phyloP scores from a whole-genome alignment of 2,888 invertebrate species.

The Drosophila anomelani region DNA sequence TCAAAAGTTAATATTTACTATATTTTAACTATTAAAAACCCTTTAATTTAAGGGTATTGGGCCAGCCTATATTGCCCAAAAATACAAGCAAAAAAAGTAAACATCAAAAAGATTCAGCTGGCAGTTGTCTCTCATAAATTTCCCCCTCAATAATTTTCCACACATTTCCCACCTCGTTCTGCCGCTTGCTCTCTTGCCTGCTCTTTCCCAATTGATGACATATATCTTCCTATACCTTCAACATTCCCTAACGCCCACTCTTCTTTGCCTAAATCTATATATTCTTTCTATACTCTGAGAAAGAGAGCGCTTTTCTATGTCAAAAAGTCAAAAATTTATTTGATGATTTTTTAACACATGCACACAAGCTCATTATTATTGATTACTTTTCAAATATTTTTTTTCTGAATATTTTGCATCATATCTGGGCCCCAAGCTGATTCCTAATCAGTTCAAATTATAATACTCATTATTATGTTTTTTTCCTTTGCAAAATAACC shows the following conservation, averaged over 20 bases:
- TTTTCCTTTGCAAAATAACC: conserved; percentile 16
- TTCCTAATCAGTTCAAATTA: conserved; percentile 23
- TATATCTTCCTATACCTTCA: conserved; percentile 39
- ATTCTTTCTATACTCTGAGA: conserved; percentile 8
- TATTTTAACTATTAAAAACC: neutral
- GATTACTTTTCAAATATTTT: conserved; percentile 49
- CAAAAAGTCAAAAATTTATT: conserved; percentile 22
- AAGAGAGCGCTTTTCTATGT: conserved; percentile 21
- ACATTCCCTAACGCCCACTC: conserved; percentile 54
- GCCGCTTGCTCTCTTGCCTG: neutral
- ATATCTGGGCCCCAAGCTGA: conserved; percentile 1
- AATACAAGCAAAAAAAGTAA: neutral
- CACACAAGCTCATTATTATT: conserved; percentile 11
- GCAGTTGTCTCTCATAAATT: conserved; percentile 77
- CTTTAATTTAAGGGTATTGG: conserved; percentile 16
- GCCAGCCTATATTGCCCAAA: neutral
- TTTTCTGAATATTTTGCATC: conserved; percentile 55
- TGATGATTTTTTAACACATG: conserved; percentile 11
- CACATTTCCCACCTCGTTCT: conserved; percentile 18
- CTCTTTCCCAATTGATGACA: conserved; percentile 63
- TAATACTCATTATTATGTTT: conserved; percentile 15
- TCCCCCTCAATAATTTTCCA: conserved; percentile 51
- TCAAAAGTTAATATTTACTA: neutral
- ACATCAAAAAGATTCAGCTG: conserved; percentile 35
- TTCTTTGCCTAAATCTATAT: conserved; percentile 3